Base-by-base conservation (phyloP, 2,888 invertebrate genomes). In the Melieria crassipennis region DNA sequence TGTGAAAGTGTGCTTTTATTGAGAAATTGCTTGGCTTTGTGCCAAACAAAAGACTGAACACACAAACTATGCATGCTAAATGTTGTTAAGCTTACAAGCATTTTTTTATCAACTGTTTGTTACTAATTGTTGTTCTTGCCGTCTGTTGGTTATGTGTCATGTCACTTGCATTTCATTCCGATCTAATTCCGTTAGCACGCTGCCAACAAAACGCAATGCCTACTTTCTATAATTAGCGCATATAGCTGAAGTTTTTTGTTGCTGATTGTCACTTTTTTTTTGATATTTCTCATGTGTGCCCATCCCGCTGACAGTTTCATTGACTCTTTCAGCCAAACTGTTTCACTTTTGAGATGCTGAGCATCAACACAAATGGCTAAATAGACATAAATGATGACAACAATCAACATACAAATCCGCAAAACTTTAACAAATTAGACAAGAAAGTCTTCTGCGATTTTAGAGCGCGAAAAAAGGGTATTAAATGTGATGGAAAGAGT, bases 401-500 rank as follows among this genome's bases (percentile, higher is more conserved):
- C 63, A 64, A 69, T 69, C 64, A 69, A 50, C 58, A 69, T 48
- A 48, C n/a, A 65, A n/a, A 60, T 43, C 7, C 13, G 48, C 13
- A 67, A 67, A 58, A 42, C 42, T 16, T 52, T 7, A 52, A n/a
- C 7, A 43, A 42, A 65, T 65, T 42, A 45, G 42, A 55, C 50
- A n/a, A 55, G 42, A 65, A 52, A 64, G 50, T 64, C 30, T n/a
- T 64, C 42, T 42, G 11, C 5, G n/a, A 5, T 46, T 57, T 5
- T 47, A 11, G 45, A 13, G 6, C 13, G 13, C n/a, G 5, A 63
- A 48, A 63, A 63, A 63, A 42, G 7, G 46, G n/a, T 47, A 16
- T 48, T 11, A n/a, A 45, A 63, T 57, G 43, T 65, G 43, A 79
- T 77, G 77, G 77, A 75, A 80, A 55, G 77, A 79, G 76, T 76